Base-by-base conservation (phyloP, 2,113 vertebrate species). In the Casuarius casuarius region DNA sequence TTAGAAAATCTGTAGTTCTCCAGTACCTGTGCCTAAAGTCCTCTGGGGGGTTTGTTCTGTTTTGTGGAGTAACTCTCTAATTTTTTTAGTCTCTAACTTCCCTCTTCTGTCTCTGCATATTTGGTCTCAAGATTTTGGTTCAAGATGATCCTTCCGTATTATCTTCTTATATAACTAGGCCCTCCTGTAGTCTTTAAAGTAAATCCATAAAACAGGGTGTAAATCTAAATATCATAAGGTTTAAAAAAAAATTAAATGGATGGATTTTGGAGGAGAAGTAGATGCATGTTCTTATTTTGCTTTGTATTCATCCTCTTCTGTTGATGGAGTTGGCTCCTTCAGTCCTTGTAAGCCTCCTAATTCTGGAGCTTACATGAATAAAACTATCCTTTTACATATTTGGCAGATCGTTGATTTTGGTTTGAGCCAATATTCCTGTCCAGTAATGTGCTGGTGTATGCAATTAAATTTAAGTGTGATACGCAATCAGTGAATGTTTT, bases 361-460 rank as follows among this genome's bases (percentile, higher is more conserved):
- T 83, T 66, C 40, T 90, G 68, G 31, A 92, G 52, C 26, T 54
- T 54, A 1, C 4, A 6, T 54, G 56, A 90, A 7, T 20, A 59
- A 21, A 71, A 5, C 20, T 58, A 4, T 5, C 0, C 10, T 58
- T 22, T 1, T 22, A 4, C 35, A 11, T 3, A 1, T 82, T n/a
- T 56, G 44, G 7, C 52, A 17, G 29, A 14, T 74, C 9, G 1
- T 49, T 9, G 31, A 29, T 46, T 81, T 46, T 81, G 38, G 10
- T 35, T 74, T 81, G 28, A 14, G 38, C 31, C 44, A 38, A 10
- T 33, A 25, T 49, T 74, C n/a, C n/a, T 49, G 42, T 40, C 35
- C 31, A 20, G 31, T 26, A 51, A 29, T 23, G 14, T 14, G 8
- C 20, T 72, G 35, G 29, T 40, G 35, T 67, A 17, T 49, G 7